phyloP scores from a whole-genome alignment of 2,797 vertebrate species.

The Eulemur albifrons region DNA sequence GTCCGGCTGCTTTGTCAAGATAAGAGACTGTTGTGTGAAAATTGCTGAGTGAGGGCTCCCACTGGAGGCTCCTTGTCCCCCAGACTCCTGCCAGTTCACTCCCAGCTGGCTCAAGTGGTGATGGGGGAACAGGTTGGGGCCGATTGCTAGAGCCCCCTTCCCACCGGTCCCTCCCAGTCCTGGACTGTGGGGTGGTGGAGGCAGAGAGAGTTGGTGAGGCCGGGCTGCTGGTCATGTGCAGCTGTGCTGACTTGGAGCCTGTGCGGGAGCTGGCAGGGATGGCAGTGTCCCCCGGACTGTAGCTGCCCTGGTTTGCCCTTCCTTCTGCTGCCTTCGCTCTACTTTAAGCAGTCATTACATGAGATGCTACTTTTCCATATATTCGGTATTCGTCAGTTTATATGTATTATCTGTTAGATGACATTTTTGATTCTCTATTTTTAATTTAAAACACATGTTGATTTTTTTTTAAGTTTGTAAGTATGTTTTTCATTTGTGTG shows the following conservation, averaged over 20 bases:
- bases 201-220: background rate
- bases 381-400: background rate
- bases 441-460: constrained; percentile 15
- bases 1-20: constrained; percentile 23
- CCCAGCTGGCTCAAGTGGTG: background rate
- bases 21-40: constrained; percentile 37
- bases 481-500: constrained; percentile 49
- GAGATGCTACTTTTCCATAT: background rate
- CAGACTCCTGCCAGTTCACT: background rate
- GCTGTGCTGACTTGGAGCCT: background rate
- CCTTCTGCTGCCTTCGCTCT: background rate
- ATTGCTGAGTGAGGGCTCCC: background rate
- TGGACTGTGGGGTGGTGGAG: background rate
- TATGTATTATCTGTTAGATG: constrained; percentile 8
- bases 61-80: background rate
- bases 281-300: background rate
- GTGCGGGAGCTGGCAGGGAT: background rate
- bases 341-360: background rate
- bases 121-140: background rate
- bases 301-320: background rate
- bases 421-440: background rate
- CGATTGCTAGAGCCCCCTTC: background rate
- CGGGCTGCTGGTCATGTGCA: background rate
- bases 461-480: background rate
- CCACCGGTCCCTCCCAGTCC: background rate